Evolutionary conservation across 1,140 invertebrate genomes (phyloP), one percentile per base, ranked within the genome.

Genomic region (Agrypnia vestita): DNA sequence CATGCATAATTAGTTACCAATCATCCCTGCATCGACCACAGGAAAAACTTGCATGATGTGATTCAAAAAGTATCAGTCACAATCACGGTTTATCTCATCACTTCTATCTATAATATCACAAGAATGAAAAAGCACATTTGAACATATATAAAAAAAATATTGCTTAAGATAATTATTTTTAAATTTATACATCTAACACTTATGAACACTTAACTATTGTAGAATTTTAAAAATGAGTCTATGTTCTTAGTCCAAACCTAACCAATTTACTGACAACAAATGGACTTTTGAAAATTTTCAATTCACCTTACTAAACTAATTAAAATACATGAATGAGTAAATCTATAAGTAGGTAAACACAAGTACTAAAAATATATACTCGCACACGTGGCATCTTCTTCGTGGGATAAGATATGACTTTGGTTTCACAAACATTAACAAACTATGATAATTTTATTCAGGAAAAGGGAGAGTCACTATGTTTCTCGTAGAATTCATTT

Each of bases 351-450:
- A 59, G 17, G 17, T 21, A 21, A 10, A n/a, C n/a, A n/a, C 11
- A 67, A 56, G 43, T 10, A 8, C 3, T 67, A 67, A 67, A 47
- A 67, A 64, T 67, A 67, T 67, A 46, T 43, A 67, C 43, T 67
- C 17, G 55, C 55, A 59, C 55, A 59, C 55, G 21, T 59, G 17
- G 55, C 55, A 21, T 59, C 43, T 13, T 67, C 62, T 67, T 44
- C n/a, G 19, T 71, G 17, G 46, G 49, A 49, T 51, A 51, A 49
- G 67, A 71, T 71, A 71, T 71, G 67, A 19, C 67, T 51, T 71
- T 64, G 55, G 55, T 64, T 71, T 69, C 25, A 51, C 35, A 71
- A 71, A 71, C 19, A 15, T 59, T 75, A 59, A 73, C 17, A 51
- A 67, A 56, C 7, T 43, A 43, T n/a, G n/a, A n/a, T 49, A 49